Percentiles rank a stretch among this genome's conserved stretches.
These are phyloP conservation scores for Unio delphinus DNA, from an alignment of 2,888 invertebrate genomes.

Conservation along the genomic window DNA sequence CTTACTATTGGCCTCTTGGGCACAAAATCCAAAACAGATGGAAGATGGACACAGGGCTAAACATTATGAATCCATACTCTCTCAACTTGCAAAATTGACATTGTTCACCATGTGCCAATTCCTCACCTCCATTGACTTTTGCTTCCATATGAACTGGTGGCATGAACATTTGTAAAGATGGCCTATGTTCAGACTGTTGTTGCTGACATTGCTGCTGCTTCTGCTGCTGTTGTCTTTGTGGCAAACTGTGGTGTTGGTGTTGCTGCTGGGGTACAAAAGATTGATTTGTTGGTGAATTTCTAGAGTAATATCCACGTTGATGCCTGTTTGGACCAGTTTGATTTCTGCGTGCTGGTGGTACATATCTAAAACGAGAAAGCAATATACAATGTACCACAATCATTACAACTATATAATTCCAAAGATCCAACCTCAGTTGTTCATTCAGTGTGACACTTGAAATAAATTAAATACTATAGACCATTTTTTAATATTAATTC, in stretches of 20 bases:
- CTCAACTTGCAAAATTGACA: background rate
- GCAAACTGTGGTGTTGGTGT: slow-evolving; percentile 3
- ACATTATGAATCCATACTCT: too few species aligned
- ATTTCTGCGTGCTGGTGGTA: slow-evolving; percentile 44
- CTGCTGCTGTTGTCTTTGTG: background rate
- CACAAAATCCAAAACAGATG: too few species aligned
- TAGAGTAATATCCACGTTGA: slow-evolving; percentile 13
- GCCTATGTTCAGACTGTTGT: background rate
- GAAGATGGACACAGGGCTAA: too few species aligned
- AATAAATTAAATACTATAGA: too few species aligned
- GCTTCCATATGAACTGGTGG: slow-evolving; percentile 8
- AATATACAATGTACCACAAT: background rate
- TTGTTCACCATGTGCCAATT: background rate
- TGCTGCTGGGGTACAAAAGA: slow-evolving; percentile 5
- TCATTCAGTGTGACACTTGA: too few species aligned
- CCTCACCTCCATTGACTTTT: slow-evolving; percentile 8
- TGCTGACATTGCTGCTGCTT: slow-evolving; percentile 9
- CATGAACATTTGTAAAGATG: background rate
- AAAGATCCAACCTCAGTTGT: too few species aligned
- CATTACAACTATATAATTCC: too few species aligned
- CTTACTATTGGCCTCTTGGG: too few species aligned
- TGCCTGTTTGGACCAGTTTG: slow-evolving; percentile 13
- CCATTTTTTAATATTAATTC: background rate
- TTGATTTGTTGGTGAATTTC: background rate
- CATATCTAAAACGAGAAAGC: slow-evolving; percentile 36